Evolutionary conservation across 2,888 invertebrate species (phyloP), one percentile per base, ranked within the genome.

Genomic region (Caradrina clavipalpis): DNA sequence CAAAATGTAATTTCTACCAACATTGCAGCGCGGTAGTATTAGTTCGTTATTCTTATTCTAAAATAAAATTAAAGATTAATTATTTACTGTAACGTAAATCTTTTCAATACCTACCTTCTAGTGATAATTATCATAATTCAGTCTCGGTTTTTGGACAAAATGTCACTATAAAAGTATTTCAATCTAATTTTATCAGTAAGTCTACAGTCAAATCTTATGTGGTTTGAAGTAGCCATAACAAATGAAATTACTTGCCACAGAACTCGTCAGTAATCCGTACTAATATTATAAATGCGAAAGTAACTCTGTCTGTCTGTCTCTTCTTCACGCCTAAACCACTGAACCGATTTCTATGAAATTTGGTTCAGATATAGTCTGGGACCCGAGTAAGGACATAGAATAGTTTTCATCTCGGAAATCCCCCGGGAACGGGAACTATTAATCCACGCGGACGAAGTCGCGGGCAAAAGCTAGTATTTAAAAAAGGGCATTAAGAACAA

Each of bases 1-100:
- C 2, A 31, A 73, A 83, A 76, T 74, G 45, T 1, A 63, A 69
- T 78, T 81, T 51, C 75, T 86, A 79, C 81, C 66, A 81, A 80
- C 73, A 60, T 70, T 47, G 69, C 57, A 26, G 80, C 59, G 55
- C 64, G 51, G 47, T 76, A 80, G 83, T 84, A 78, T 84, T 84
- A 84, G 72, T 70, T 83, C 62, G 76, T 78, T 80, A 80, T 69
- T 73, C 69, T 73, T 77, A 73, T 72, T 73, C 76, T 82, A 83
- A 75, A 73, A 73, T 78, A 75, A 73, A 66, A 55, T 76, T 78
- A 77, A 78, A 73, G 13, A 73, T 70, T 71, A 75, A 73, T 82
- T 80, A 83, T 80, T 75, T 82, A 78, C 77, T 70, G 42, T 81
- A 78, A 77, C 70, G 42, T 81, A 62, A 73, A 73, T 73, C 64